Conservation (phyloP, 2,113 vertebrate genomes). For the Sander vitreus region DNA sequence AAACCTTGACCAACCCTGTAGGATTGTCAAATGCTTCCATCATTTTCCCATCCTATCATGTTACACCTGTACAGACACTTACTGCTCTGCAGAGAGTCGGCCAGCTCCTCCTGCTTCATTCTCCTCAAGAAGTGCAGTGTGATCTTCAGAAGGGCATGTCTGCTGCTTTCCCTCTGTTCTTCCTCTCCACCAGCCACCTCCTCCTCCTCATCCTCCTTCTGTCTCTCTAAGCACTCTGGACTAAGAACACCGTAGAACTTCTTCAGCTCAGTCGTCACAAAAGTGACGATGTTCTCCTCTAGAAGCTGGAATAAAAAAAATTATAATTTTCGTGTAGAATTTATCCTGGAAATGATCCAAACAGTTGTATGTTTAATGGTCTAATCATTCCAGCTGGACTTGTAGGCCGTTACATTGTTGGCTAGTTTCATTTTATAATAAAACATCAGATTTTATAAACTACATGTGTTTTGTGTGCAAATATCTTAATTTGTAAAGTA, state of each 20-base stretch:
- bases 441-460: no score
- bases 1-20: neutral
- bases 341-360: neutral
- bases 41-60: neutral
- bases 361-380: no score
- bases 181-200: neutral
- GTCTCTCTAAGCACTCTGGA: neutral
- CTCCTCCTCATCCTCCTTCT: neutral
- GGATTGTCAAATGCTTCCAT: neutral
- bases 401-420: no score
- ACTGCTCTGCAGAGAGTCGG: constrained; percentile 24
- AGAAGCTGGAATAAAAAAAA: constrained; percentile 5
- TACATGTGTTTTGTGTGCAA: no score
- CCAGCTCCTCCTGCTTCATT: neutral
- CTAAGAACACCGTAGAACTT: constrained; percentile 2
- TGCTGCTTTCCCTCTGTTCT: neutral
- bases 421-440: no score
- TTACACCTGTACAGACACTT: neutral
- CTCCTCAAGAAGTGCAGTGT: constrained; percentile 12
- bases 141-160: constrained; percentile 24
- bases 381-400: no score
- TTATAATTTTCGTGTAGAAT: neutral
- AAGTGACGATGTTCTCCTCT: neutral
- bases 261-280: constrained; percentile 24
- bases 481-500: no score